Conservation (phyloP, 2,888 invertebrate genomes). For the Bombylius major region DNA sequence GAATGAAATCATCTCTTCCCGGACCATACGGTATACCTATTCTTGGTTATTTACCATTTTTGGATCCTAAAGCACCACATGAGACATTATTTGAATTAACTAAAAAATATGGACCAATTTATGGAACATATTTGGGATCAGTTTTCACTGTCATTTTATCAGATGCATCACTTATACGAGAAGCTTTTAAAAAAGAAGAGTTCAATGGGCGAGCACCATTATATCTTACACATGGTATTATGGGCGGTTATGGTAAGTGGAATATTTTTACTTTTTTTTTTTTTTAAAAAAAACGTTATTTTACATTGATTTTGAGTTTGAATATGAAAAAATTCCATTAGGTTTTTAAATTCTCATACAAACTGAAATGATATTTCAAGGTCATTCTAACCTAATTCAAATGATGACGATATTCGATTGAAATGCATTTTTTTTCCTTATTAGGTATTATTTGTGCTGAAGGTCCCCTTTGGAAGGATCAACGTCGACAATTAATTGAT, state of each 20-base stretch:
- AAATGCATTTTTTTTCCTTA: background rate
- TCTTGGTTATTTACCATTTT: slow-evolving; percentile 64
- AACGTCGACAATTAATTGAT: slow-evolving; percentile 58
- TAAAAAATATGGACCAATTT: slow-evolving; percentile 59
- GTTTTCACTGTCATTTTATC: slow-evolving; percentile 65
- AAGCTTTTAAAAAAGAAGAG: slow-evolving; percentile 57
- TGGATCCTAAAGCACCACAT: slow-evolving; percentile 58
- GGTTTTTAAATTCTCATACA: too few relatives aligned
- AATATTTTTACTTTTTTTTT: background rate
- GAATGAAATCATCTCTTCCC: slow-evolving; percentile 43
- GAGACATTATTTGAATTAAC: slow-evolving; percentile 53
- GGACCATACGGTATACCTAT: slow-evolving; percentile 70
- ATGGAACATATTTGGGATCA: slow-evolving; percentile 59
- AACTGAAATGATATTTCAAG: background rate
- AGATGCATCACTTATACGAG: slow-evolving; percentile 58
- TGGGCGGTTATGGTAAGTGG: slow-evolving; percentile 71
- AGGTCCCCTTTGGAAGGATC: slow-evolving; percentile 70
- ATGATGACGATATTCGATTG: too few relatives aligned
- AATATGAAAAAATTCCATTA: too few relatives aligned
- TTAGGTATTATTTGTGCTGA: slow-evolving; percentile 73
- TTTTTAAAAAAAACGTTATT: background rate
- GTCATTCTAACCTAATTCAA: too few relatives aligned
- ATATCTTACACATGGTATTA: slow-evolving; percentile 73
- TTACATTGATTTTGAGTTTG: too few relatives aligned
- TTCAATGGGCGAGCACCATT: slow-evolving; percentile 66